Conservation (phyloP, 2,113 vertebrate genomes). For the Chroicocephalus ridibundus region DNA sequence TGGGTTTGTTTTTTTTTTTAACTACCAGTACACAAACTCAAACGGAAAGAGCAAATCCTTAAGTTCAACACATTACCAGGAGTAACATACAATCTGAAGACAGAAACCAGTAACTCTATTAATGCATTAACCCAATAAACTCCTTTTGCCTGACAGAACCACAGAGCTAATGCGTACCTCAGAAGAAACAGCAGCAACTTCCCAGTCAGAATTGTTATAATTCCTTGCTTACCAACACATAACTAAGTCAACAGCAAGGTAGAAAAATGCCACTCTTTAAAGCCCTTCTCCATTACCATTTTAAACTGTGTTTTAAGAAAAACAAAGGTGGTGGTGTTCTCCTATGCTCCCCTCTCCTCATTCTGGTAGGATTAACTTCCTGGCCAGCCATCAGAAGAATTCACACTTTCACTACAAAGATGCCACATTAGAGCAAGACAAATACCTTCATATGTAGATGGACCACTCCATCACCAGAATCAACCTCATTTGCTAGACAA, state of each 20-base stretch:
- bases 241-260: not conserved
- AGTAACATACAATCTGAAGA: not conserved
- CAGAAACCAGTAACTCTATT: not conserved
- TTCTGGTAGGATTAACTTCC: conserved; percentile 15
- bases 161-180: not conserved
- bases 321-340: not conserved
- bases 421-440: not conserved
- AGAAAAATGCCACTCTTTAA: not conserved
- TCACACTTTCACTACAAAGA: conserved; percentile 45
- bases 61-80: not conserved
- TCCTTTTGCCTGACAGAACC: not conserved
- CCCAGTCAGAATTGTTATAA: not conserved
- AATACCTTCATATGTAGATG: conserved; percentile 29
- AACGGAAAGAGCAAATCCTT: not conserved
- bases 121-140: not conserved
- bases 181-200: not conserved
- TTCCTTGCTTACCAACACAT: not conserved
- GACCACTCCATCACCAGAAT: not conserved
- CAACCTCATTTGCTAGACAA: conserved; percentile 21
- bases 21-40: not conserved
- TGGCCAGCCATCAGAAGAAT: not conserved
- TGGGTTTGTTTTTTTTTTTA: not conserved
- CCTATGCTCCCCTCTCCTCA: not conserved
- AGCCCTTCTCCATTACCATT: not conserved
- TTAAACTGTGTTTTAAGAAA: not conserved